These are phyloP conservation scores for Anoura caudifer DNA, from an alignment of 2,113 vertebrate species.

Conservation along the genomic window DNA sequence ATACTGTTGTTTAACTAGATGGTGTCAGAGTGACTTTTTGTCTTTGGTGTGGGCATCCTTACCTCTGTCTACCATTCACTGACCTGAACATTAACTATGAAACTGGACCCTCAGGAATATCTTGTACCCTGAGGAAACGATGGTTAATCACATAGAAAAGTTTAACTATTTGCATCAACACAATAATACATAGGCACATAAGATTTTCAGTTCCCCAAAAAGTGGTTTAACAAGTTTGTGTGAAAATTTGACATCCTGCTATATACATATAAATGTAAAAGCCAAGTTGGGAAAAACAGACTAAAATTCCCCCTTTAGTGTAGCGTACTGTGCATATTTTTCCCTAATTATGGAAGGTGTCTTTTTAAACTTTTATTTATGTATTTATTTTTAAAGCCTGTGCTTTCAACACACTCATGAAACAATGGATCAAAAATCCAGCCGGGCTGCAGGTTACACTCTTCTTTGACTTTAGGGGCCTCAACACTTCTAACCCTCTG, in stretches of 20 bases:
- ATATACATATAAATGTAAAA: constrained; percentile 67
- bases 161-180: constrained; percentile 84
- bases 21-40: constrained; percentile 61
- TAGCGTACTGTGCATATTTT: constrained; percentile 68
- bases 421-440: neutral
- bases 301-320: constrained; percentile 78
- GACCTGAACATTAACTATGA: constrained; percentile 70
- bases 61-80: constrained; percentile 30
- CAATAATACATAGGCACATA: constrained; percentile 81
- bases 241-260: constrained; percentile 81
- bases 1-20: neutral
- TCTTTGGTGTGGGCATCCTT: constrained; percentile 3
- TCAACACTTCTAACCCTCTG: neutral
- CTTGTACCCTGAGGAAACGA: constrained; percentile 79
- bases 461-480: neutral
- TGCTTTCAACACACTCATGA: constrained; percentile 7
- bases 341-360: constrained; percentile 69
- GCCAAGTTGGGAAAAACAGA: constrained; percentile 73
- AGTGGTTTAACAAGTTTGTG: constrained; percentile 77
- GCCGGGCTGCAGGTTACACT: neutral
- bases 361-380: neutral
- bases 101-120: constrained; percentile 69
- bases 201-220: constrained; percentile 85
- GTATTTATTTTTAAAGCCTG: neutral
- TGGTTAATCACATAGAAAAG: constrained; percentile 82